Base-by-base conservation (phyloP, 2,797 vertebrate genomes). In the Xenopus petersii region DNA sequence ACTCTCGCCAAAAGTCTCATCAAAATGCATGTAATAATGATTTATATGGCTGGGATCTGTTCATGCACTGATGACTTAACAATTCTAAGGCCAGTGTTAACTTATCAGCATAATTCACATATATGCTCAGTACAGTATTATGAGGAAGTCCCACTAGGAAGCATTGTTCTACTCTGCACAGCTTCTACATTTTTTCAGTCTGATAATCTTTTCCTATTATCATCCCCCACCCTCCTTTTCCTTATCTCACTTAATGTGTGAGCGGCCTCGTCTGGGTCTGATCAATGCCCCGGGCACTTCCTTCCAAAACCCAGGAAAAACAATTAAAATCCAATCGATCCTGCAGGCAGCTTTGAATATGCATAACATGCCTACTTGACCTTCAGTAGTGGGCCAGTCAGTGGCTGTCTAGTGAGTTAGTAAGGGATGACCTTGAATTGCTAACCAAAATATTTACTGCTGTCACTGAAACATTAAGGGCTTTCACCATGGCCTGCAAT, bases 291-390 rank as follows among this genome's bases (percentile, higher is more conserved):
- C 93, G 92, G 93, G 95, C 94, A 97, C 94, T 97, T 97, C 94
- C 94, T 94, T 95, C 93, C 92, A 93, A 92, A 94, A 93, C 94
- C 94, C 93, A 92, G 85, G 95, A 94, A 99, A 96, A 99, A 98
- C 95, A 98, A 98, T 99, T 99, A 98, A 98, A 97, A 96, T 87
- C 87, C 80, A 83, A 98, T 98, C 94, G 95, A 98, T 98, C 92
- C 89, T 84, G 89, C 91, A 93, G 91, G 89, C 87, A 87, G 90
- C 91, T 93, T 96, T 99, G 96, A 98, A 98, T 99, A 98, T 99
- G 95, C 95, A 96, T 94, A 93, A 94, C 9, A 92, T 91, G 89
- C 94, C 93, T 94, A 94, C 95, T 96, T 98, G 96, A 98, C 96
- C 97, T 99, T 98, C 96, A 99, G 90, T 84, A 91, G 91, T 91